phyloP scores from a whole-genome alignment of 2,797 vertebrate genomes.

The Myripristis murdjan region DNA sequence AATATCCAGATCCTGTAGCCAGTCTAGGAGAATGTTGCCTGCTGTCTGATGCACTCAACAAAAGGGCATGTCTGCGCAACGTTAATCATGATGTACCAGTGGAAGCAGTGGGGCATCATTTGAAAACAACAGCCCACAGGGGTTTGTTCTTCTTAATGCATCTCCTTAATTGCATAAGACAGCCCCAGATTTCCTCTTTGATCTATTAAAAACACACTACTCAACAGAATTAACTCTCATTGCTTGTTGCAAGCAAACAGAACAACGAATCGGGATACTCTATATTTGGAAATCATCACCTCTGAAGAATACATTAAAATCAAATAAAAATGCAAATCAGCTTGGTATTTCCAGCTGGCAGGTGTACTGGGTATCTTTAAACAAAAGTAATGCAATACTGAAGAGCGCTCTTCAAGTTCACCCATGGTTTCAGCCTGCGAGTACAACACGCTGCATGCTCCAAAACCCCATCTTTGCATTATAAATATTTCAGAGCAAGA shows the following conservation, averaged over 20 bases:
- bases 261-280: slow-evolving; percentile 64
- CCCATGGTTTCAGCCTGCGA: slow-evolving; percentile 58
- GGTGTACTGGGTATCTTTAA: slow-evolving; percentile 66
- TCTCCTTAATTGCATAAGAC: slow-evolving; percentile 87
- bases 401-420: slow-evolving; percentile 61
- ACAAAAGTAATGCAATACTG: slow-evolving; percentile 68
- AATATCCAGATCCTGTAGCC: slow-evolving; percentile 63
- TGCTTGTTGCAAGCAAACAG: slow-evolving; percentile 72
- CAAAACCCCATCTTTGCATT: slow-evolving; percentile 67
- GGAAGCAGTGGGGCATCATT: slow-evolving; percentile 82
- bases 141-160: slow-evolving; percentile 87
- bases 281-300: slow-evolving; percentile 84
- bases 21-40: slow-evolving; percentile 59
- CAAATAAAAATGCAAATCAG: slow-evolving; percentile 85
- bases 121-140: slow-evolving; percentile 85
- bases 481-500: slow-evolving; percentile 83
- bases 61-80: slow-evolving; percentile 81
- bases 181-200: slow-evolving; percentile 85
- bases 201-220: slow-evolving; percentile 85
- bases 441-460: slow-evolving; percentile 71
- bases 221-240: slow-evolving; percentile 82
- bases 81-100: slow-evolving; percentile 83
- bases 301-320: slow-evolving; percentile 82
- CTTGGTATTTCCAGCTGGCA: slow-evolving; percentile 76
- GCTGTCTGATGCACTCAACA: slow-evolving; percentile 78